phyloP scores from a whole-genome alignment of 1,140 invertebrate genomes.

The Sinella curviseta region DNA sequence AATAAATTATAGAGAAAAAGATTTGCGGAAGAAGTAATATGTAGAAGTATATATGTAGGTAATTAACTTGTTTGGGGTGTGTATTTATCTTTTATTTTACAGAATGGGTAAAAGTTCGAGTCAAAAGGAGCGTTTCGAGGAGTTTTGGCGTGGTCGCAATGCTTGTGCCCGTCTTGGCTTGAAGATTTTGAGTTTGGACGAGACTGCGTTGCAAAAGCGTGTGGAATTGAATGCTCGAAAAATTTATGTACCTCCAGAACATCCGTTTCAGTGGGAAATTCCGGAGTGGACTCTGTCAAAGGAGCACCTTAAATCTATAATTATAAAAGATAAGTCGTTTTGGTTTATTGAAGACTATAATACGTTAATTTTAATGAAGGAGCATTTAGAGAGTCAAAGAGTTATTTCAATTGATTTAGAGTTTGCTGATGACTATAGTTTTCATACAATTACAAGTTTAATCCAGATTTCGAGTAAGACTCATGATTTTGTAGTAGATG shows the following conservation, averaged over 20 bases:
- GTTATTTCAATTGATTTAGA: background rate
- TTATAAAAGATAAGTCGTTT: background rate
- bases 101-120: background rate
- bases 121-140: background rate
- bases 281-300: background rate
- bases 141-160: background rate
- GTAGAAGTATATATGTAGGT: too few relatives aligned
- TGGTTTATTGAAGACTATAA: background rate
- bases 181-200: background rate
- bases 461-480: background rate
- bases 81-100: too few relatives aligned
- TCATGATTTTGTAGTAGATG: background rate
- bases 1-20: conserved; percentile 1
- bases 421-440: background rate
- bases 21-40: background rate
- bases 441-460: background rate
- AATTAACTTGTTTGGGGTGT: too few relatives aligned
- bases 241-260: background rate
- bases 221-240: background rate
- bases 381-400: background rate
- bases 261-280: background rate
- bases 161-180: background rate
- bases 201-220: background rate
- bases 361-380: background rate
- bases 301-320: background rate